Evolutionary conservation across 1,140 invertebrate species (phyloP).

Genomic region (Macrocentrus cingulum): DNA sequence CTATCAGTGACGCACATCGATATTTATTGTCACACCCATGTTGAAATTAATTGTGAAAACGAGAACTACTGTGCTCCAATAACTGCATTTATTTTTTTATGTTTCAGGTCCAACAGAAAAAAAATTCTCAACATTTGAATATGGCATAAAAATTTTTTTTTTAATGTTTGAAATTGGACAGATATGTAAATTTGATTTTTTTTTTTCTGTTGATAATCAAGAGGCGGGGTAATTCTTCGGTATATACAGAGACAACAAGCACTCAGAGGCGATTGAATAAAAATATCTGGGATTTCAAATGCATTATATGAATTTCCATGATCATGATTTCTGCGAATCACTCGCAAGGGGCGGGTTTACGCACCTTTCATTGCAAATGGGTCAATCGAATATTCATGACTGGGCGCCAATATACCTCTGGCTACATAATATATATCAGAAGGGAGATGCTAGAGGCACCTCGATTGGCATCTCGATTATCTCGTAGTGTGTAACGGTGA

Average conservation of each 20-base stretch:
- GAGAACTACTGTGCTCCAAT: too few relatives aligned
- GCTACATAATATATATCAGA: background rate
- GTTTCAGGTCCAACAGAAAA: too few relatives aligned
- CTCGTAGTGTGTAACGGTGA: background rate
- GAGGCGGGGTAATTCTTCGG: too few relatives aligned
- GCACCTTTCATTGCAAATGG: constrained; percentile 1
- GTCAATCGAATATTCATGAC: constrained; percentile 5
- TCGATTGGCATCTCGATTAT: constrained; percentile 4
- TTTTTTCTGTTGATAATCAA: too few relatives aligned
- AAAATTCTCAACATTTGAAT: too few relatives aligned
- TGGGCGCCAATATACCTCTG: background rate
- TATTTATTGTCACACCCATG: background rate
- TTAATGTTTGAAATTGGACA: too few relatives aligned
- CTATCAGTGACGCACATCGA: background rate
- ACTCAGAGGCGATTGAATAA: background rate
- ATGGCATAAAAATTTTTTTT: too few relatives aligned
- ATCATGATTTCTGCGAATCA: background rate
- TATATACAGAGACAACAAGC: too few relatives aligned
- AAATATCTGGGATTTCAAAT: background rate
- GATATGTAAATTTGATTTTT: too few relatives aligned
- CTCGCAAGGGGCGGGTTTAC: background rate
- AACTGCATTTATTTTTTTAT: too few relatives aligned
- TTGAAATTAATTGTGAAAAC: too few relatives aligned
- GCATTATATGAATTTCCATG: background rate
- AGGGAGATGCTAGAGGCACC: background rate